Conservation (phyloP, 2,888 invertebrate species). For the Endomychus coccineus region DNA sequence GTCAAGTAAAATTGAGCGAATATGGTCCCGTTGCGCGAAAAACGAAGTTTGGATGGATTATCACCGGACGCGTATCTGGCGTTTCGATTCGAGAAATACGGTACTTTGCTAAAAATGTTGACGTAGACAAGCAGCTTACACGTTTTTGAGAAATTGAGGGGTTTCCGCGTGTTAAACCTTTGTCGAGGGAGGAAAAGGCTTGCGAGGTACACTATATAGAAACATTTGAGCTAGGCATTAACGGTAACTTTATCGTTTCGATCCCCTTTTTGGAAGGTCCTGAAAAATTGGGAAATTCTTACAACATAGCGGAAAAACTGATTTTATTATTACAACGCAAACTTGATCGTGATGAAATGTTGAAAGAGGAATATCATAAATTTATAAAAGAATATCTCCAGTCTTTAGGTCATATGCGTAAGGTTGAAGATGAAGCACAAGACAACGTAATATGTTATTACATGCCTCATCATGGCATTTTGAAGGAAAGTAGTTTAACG, state of each 20-base stretch:
- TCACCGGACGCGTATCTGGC: constrained; percentile 4
- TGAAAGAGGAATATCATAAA: constrained; percentile 7
- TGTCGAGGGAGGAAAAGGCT: constrained; percentile 1
- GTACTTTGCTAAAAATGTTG: no score
- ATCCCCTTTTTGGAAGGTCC: background rate
- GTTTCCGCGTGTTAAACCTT: background rate
- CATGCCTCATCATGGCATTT: constrained; percentile 17
- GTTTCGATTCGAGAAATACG: no score
- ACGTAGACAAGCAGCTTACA: background rate
- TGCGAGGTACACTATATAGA: constrained; percentile 3
- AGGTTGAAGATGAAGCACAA: background rate
- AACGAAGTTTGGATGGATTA: constrained; percentile 4
- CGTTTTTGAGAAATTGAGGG: constrained; percentile 8
- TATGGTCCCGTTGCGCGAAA: constrained; percentile 5
- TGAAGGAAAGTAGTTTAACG: constrained; percentile 5
- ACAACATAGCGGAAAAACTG: constrained; percentile 1
- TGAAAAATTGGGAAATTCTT: constrained; percentile 4
- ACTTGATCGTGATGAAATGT: background rate
- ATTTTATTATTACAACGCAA: constrained; percentile 7
- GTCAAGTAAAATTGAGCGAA: constrained; percentile 3
- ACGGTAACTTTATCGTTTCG: constrained; percentile 4
- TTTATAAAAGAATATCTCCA: constrained; percentile 13
- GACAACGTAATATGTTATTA: constrained; percentile 9
- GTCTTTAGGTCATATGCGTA: constrained; percentile 10
- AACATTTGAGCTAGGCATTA: background rate